These are phyloP conservation scores for Andrena fulva DNA, from an alignment of 2,888 invertebrate genomes.

Conservation along the genomic window DNA sequence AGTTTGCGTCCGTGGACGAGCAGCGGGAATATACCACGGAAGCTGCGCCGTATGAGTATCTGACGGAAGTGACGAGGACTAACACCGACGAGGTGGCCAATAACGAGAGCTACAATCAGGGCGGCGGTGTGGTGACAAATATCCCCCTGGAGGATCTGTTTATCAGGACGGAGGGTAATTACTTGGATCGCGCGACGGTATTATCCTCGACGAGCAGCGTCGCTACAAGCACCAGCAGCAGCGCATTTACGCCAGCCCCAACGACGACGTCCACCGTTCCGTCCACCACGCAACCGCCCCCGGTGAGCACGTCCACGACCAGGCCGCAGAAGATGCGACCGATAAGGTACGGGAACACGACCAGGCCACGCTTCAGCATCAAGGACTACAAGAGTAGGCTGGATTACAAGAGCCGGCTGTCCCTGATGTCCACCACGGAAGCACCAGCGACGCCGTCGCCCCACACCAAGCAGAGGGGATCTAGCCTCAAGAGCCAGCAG, in stretches of 20 bases:
- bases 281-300: constrained; percentile 50
- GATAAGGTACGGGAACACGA: constrained; percentile 83
- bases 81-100: constrained; percentile 30
- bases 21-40: constrained; percentile 43
- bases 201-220: constrained; percentile 53
- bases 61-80: constrained; percentile 43
- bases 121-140: constrained; percentile 53
- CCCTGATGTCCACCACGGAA: constrained; percentile 70
- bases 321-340: constrained; percentile 78
- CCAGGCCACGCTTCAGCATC: constrained; percentile 91
- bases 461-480: constrained; percentile 57
- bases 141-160: constrained; percentile 78
- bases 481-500: constrained; percentile 40
- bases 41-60: constrained; percentile 48
- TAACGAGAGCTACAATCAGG: constrained; percentile 51
- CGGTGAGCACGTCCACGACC: constrained; percentile 54
- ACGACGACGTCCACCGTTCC: constrained; percentile 61
- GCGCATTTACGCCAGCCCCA: constrained; percentile 59
- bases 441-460: constrained; percentile 25
- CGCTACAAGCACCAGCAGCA: constrained; percentile 34
- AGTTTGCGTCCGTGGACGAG: constrained; percentile 1
- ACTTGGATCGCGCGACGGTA: constrained; percentile 61
- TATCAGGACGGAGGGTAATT: constrained; percentile 74
- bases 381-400: constrained; percentile 91
- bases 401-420: constrained; percentile 82